These are phyloP conservation scores for Carassius auratus DNA, from an alignment of 2,113 vertebrate species.

Conservation along the genomic window DNA sequence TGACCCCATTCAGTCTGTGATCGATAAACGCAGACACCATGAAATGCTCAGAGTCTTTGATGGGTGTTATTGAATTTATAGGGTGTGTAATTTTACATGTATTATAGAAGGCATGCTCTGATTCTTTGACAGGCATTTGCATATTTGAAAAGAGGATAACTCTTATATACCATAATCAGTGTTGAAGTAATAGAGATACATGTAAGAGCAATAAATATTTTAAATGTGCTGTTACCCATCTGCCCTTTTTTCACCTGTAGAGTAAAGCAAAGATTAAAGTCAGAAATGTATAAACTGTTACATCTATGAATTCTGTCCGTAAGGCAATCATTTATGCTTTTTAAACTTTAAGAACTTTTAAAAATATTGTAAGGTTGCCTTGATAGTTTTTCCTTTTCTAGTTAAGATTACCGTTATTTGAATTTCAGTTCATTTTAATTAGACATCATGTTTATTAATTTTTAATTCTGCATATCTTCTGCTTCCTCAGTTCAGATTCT, in stretches of 20 bases:
- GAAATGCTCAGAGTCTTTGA: neutral
- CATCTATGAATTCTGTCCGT: neutral
- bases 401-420: neutral
- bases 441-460: neutral
- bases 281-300: neutral
- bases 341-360: neutral
- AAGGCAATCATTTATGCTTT: neutral
- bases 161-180: neutral
- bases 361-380: neutral
- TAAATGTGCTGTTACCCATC: neutral
- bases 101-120: neutral
- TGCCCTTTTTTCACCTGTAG: neutral
- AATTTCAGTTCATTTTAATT: neutral
- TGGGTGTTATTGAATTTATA: neutral
- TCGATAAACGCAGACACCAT: slow-evolving; percentile 5
- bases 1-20: neutral
- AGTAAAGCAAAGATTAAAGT: neutral
- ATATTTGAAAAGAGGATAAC: neutral
- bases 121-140: neutral
- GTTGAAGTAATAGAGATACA: neutral
- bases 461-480: neutral
- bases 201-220: neutral
- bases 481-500: neutral
- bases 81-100: neutral
- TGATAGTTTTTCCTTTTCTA: neutral